These are phyloP conservation scores for Halocaridina rubra DNA, from an alignment of 2,888 invertebrate species.

Conservation along the genomic window DNA sequence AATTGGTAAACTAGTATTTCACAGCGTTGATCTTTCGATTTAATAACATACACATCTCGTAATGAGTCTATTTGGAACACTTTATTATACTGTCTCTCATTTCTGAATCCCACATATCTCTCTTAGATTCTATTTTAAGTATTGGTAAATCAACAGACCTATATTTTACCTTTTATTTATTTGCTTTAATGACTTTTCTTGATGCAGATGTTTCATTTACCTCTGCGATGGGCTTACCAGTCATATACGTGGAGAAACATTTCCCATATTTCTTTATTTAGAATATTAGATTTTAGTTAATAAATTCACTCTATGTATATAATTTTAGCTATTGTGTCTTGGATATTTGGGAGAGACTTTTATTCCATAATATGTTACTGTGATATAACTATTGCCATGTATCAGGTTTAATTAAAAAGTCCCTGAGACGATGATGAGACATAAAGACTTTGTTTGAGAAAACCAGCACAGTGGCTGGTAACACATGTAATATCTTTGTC, in stretches of 20 bases:
- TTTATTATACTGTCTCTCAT: not conserved
- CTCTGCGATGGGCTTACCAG: not conserved
- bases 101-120: not conserved
- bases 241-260: not conserved
- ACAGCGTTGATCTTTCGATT: no score
- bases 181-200: no score
- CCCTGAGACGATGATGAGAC: not conserved
- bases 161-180: no score
- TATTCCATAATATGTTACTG: constrained; percentile 18
- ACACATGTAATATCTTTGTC: no score
- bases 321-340: not conserved
- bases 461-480: no score
- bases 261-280: not conserved
- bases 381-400: constrained; percentile 11
- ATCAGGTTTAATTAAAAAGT: not conserved
- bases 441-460: no score
- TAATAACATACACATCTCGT: not conserved
- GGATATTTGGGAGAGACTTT: not conserved
- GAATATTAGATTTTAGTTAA: not conserved
- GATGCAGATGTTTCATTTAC: no score
- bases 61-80: not conserved
- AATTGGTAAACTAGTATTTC: no score
- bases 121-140: not conserved
- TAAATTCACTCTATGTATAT: constrained; percentile 22
- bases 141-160: no score